These are phyloP conservation scores for Idris sp. DNA, from an alignment of 1,140 invertebrate genomes.

Conservation along the genomic window DNA sequence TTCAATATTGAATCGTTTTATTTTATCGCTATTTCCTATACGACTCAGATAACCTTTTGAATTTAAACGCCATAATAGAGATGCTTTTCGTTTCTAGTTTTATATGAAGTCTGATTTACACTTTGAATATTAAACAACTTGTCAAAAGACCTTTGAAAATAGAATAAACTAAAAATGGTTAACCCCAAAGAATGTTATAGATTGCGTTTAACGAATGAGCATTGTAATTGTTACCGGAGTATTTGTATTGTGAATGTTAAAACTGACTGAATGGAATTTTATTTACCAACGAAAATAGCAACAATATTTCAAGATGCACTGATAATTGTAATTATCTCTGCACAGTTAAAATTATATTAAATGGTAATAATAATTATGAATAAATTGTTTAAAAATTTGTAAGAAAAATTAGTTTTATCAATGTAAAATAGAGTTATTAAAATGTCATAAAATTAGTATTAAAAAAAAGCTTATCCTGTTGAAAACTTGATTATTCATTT, in stretches of 20 bases:
- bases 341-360: constrained; percentile 31
- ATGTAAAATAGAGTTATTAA: not conserved
- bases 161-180: too few species aligned
- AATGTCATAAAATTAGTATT: not conserved
- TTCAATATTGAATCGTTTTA: constrained; percentile 52
- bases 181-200: too few species aligned
- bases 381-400: not conserved
- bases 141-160: too few species aligned
- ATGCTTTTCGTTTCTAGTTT: too few species aligned
- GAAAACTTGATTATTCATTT: constrained; percentile 19
- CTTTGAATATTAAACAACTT: too few species aligned
- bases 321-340: constrained; percentile 35
- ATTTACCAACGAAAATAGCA: constrained; percentile 35
- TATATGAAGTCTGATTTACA: too few species aligned
- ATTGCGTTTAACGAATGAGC: constrained; percentile 11
- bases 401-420: not conserved
- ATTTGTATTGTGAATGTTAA: constrained; percentile 34
- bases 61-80: too few species aligned
- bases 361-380: too few species aligned
- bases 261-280: constrained; percentile 33
- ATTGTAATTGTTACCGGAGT: constrained; percentile 15
- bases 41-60: constrained; percentile 20
- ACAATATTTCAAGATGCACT: constrained; percentile 37
- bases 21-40: constrained; percentile 41
- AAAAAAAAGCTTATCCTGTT: not conserved